These are phyloP conservation scores for Hydrolagus colliei DNA, from an alignment of 2,797 vertebrate genomes.

Conservation along the genomic window DNA sequence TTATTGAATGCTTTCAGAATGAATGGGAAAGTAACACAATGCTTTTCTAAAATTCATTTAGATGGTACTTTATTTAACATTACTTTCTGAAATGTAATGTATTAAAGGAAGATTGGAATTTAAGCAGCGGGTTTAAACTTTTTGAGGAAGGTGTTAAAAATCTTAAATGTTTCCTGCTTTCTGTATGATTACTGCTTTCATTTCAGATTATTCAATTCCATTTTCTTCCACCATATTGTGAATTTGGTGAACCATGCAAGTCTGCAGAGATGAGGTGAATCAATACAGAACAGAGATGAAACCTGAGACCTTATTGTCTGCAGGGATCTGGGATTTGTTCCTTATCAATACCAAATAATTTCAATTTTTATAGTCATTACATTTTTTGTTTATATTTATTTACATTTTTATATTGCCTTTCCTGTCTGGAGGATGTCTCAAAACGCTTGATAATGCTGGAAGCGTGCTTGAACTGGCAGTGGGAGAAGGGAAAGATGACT, in stretches of 20 bases:
- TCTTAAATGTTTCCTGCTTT: background rate
- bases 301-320: background rate
- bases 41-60: background rate
- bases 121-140: background rate
- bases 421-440: no score
- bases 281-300: background rate
- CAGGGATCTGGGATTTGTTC: no score
- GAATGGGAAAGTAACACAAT: background rate
- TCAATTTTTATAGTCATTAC: no score
- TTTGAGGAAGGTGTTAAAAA: no score
- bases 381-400: no score
- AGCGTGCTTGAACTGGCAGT: no score
- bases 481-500: no score
- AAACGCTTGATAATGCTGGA: no score
- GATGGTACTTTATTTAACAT: background rate
- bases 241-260: background rate
- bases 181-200: background rate
- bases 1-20: slow-evolving; percentile 4
- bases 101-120: no score
- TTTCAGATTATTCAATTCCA: background rate
- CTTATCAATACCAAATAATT: no score
- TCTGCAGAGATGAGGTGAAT: background rate
- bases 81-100: background rate
- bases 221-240: background rate
- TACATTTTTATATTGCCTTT: no score